These are phyloP conservation scores for Coregonus ussuriensis DNA, from an alignment of 2,797 vertebrate species.

Conservation along the genomic window DNA sequence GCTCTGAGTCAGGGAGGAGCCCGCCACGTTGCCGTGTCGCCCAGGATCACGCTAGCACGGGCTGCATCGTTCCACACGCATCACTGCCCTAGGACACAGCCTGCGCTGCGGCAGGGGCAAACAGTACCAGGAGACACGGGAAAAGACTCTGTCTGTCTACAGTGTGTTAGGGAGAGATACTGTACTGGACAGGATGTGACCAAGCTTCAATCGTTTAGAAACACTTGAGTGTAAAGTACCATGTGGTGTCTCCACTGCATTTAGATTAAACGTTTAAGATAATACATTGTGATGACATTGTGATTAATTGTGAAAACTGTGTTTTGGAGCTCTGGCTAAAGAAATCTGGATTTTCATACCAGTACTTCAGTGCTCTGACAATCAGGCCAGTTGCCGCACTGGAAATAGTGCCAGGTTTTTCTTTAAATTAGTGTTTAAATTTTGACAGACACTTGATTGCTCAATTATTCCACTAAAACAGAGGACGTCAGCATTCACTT, in stretches of 20 bases:
- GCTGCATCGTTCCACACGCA: constrained; percentile 50
- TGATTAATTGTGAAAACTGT: neutral
- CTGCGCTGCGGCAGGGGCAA: neutral
- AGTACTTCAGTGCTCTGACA: neutral
- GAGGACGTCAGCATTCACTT: neutral
- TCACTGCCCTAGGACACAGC: constrained; percentile 46
- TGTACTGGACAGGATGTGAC: neutral
- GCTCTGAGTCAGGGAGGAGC: constrained; percentile 62
- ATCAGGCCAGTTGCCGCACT: neutral
- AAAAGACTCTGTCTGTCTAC: constrained; percentile 24
- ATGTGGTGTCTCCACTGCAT: neutral
- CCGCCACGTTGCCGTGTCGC: constrained; percentile 47
- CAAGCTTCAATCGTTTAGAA: neutral
- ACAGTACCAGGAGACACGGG: neutral
- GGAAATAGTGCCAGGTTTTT: neutral
- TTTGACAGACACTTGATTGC: neutral
- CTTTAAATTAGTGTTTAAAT: neutral
- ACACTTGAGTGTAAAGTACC: neutral
- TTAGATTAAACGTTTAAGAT: neutral
- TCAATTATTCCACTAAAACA: neutral
- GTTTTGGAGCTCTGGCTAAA: neutral
- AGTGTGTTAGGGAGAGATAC: neutral
- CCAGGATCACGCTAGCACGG: constrained; percentile 61
- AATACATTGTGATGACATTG: neutral
- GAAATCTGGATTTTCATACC: neutral